Evolutionary conservation across 2,888 invertebrate species (phyloP).

Genomic region (Dryobotodes eremita): DNA sequence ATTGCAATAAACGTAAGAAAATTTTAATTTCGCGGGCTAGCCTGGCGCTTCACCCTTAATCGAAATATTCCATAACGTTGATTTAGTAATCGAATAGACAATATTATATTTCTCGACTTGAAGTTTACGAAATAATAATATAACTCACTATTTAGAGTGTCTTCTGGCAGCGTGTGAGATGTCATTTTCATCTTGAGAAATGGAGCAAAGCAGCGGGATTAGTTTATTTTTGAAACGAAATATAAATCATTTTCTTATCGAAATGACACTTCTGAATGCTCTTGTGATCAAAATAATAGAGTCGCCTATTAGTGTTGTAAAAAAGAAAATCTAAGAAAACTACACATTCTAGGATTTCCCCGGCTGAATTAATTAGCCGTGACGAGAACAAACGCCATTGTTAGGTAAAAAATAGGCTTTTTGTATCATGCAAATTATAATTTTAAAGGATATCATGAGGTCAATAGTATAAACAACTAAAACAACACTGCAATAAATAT

Average conservation of each 20-base stretch:
- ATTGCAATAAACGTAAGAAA: no score
- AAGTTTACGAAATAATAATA: background rate
- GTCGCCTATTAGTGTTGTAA: background rate
- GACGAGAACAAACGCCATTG: constrained; percentile 28
- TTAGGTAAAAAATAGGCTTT: constrained; percentile 37
- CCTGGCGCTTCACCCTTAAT: background rate
- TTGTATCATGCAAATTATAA: constrained; percentile 21
- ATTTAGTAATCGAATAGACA: constrained; percentile 45
- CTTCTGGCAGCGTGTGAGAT: constrained; percentile 31
- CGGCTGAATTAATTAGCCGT: constrained; percentile 32
- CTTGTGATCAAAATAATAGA: constrained; percentile 16
- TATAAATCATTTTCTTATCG: constrained; percentile 21
- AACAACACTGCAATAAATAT: constrained; percentile 1
- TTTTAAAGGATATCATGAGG: constrained; percentile 28
- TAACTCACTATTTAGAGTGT: constrained; percentile 13
- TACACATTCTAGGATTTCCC: constrained; percentile 25
- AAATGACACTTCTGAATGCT: constrained; percentile 16
- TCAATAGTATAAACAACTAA: constrained; percentile 13
- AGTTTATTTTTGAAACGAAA: constrained; percentile 45
- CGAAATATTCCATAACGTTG: constrained; percentile 37
- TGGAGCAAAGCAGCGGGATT: constrained; percentile 25
- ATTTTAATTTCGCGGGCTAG: no score
- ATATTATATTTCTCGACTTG: background rate
- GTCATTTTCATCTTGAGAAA: constrained; percentile 42
- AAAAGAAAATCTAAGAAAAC: constrained; percentile 15